Percentiles rank a stretch among this genome's conserved stretches.
phyloP scores from a whole-genome alignment of 1,140 invertebrate species.

The Oedothorax gibbosus region DNA sequence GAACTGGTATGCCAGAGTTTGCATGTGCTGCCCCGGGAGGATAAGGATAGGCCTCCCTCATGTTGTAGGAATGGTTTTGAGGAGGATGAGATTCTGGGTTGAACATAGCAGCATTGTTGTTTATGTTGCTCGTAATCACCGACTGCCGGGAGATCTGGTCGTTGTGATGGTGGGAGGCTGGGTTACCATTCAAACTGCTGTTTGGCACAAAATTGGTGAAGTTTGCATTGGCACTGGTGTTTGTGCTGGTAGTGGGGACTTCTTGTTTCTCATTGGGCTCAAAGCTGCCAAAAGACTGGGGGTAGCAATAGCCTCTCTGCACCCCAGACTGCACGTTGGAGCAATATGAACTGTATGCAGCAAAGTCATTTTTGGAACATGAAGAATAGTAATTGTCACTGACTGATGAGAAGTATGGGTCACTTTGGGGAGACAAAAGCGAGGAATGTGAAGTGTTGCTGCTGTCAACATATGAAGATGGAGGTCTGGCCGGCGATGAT shows the following conservation, averaged over 20 bases:
- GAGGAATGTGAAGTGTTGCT: constrained; percentile 54
- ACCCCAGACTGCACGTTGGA: constrained; percentile 51
- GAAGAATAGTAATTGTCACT: constrained; percentile 60
- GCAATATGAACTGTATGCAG: constrained; percentile 56
- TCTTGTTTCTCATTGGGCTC: constrained; percentile 41
- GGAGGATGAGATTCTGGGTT: constrained; percentile 51
- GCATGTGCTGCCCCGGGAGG: constrained; percentile 40
- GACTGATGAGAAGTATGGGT: constrained; percentile 60
- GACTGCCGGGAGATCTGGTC: constrained; percentile 56
- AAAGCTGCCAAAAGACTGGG: constrained; percentile 52
- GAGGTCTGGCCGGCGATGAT: constrained; percentile 54
- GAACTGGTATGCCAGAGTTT: constrained; percentile 26
- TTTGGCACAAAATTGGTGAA: constrained; percentile 61
- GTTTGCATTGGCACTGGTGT: constrained; percentile 52
- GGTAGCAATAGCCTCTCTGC: constrained; percentile 58
- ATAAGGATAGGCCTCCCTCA: constrained; percentile 50
- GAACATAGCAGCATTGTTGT: constrained; percentile 35
- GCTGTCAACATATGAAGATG: constrained; percentile 55
- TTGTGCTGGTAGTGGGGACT: constrained; percentile 36
- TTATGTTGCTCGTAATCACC: constrained; percentile 57
- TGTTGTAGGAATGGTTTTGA: constrained; percentile 48
- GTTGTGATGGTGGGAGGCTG: constrained; percentile 43
- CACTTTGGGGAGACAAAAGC: constrained; percentile 48
- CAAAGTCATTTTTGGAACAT: constrained; percentile 57
- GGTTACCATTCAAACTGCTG: constrained; percentile 50